phyloP scores from a whole-genome alignment of 64 coral and sea anemone genomes.

The Montipora capricornis region DNA sequence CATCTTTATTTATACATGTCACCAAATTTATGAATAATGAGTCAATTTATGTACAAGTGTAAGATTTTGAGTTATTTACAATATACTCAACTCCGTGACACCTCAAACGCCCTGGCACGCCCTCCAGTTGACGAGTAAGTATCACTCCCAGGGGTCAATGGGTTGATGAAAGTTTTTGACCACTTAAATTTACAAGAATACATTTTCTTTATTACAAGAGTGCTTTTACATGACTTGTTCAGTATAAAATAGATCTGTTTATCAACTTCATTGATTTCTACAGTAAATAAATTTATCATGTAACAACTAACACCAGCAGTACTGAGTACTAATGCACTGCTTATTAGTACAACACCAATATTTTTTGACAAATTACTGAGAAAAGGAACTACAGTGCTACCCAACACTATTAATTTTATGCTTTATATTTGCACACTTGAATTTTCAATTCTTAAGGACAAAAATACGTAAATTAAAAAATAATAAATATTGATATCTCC shows the following conservation, averaged over 20 bases:
- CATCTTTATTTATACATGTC: too few relatives aligned
- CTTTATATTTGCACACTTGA: neutral
- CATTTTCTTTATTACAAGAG: neutral
- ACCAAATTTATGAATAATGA: too few relatives aligned
- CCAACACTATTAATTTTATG: neutral
- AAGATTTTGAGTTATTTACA: too few relatives aligned
- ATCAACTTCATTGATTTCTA: neutral
- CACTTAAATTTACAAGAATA: neutral
- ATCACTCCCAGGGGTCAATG: too few relatives aligned
- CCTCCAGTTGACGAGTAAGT: too few relatives aligned
- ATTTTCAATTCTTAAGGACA: neutral
- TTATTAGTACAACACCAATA: too few relatives aligned
- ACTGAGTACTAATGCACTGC: neutral
- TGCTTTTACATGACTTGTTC: neutral
- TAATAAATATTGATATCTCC: neutral
- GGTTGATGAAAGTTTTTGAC: neutral
- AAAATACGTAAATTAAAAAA: neutral
- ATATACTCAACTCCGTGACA: too few relatives aligned
- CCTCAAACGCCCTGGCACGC: too few relatives aligned
- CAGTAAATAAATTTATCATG: neutral
- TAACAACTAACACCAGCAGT: neutral
- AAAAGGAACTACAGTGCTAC: neutral
- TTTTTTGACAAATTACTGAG: neutral
- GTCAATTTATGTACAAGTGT: too few relatives aligned
- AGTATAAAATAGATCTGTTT: neutral